phyloP scores from a whole-genome alignment of 2,113 vertebrate species.

The Pristiophorus japonicus region DNA sequence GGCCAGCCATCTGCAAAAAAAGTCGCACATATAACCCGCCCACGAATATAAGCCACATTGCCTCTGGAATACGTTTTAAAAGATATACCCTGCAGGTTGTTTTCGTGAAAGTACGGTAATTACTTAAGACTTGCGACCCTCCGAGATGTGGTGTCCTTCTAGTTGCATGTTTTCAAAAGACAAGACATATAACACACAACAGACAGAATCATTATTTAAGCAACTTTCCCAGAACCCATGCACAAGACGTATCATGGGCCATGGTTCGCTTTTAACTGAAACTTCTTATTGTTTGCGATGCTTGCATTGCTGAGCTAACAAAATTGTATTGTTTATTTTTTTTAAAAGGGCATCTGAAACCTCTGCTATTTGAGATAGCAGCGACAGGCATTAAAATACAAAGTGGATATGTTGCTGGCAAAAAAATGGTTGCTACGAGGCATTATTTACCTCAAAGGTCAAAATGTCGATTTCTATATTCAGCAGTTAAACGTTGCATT shows the following conservation, averaged over 20 bases:
- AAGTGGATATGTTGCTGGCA: not conserved
- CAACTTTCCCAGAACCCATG: not conserved
- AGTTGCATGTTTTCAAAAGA: slow-evolving; percentile 33
- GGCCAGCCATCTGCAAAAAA: slow-evolving; percentile 38
- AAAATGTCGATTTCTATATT: not conserved
- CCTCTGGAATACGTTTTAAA: slow-evolving; percentile 27
- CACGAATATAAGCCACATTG: slow-evolving; percentile 38
- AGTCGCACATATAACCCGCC: slow-evolving; percentile 38
- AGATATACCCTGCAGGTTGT: slow-evolving; percentile 37
- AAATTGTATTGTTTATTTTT: not conserved
- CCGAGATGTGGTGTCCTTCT: not conserved
- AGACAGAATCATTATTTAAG: not conserved
- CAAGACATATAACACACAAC: not conserved
- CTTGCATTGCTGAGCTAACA: not conserved
- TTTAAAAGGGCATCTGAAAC: not conserved
- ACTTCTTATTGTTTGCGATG: not conserved
- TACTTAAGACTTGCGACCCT: not conserved
- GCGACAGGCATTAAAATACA: not conserved
- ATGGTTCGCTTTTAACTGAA: not conserved
- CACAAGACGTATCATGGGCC: not conserved
- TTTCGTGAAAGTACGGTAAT: slow-evolving; percentile 38
- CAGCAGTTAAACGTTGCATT: not conserved
- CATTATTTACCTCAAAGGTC: not conserved
- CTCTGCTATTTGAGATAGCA: not conserved
- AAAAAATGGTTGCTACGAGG: not conserved